These are phyloP conservation scores for Sebastes fasciatus DNA, from an alignment of 2,113 vertebrate species.

Conservation along the genomic window DNA sequence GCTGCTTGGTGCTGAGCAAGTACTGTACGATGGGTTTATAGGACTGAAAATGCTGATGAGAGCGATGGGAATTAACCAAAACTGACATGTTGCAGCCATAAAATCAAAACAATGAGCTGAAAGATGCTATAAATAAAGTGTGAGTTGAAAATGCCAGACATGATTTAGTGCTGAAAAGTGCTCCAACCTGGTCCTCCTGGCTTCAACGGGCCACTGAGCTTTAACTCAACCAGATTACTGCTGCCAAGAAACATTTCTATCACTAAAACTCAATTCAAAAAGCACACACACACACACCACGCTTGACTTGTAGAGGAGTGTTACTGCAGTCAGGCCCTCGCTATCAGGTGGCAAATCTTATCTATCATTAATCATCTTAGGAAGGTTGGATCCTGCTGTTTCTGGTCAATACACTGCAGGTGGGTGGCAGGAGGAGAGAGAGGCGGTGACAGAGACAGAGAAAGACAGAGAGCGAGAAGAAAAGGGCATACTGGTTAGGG, in stretches of 20 bases:
- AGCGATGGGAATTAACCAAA: neutral
- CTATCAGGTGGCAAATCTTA: constrained; percentile 55
- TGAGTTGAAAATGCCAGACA: neutral
- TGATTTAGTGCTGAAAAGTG: neutral
- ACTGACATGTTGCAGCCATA: neutral
- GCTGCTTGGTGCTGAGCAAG: too few relatives aligned
- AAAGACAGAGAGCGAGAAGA: constrained; percentile 38
- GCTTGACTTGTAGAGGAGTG: constrained; percentile 14
- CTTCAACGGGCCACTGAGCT: neutral
- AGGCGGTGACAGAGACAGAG: constrained; percentile 17
- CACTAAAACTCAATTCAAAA: constrained; percentile 23
- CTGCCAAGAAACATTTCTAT: constrained; percentile 34
- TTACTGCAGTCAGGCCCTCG: constrained; percentile 20
- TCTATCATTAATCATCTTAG: constrained; percentile 69
- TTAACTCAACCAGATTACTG: constrained; percentile 11
- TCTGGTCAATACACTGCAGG: constrained; percentile 68
- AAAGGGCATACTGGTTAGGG: constrained; percentile 61
- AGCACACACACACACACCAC: neutral
- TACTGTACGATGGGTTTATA: neutral
- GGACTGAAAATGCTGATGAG: too few relatives aligned
- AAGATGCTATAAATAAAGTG: neutral
- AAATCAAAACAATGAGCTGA: neutral
- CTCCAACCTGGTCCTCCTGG: constrained; percentile 23
- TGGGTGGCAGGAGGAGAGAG: constrained; percentile 34
- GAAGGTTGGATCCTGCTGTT: constrained; percentile 60